Evolutionary conservation across 2,888 invertebrate genomes (phyloP), one percentile per base, ranked within the genome.

Genomic region (Tridacna crocea): DNA sequence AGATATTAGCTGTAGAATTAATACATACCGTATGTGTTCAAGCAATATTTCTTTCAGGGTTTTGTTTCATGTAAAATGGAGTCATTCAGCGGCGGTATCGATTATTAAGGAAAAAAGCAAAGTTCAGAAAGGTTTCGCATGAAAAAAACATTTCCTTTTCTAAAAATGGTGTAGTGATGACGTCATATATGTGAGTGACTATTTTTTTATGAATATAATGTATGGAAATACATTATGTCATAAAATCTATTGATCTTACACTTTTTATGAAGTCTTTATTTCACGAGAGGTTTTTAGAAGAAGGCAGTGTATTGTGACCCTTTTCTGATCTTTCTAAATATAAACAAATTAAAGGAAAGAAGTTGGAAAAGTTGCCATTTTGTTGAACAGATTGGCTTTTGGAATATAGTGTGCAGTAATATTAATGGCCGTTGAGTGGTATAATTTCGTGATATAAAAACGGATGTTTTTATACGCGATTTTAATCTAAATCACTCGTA

Each of bases 31-130:
- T 46, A 47, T 82, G 82, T 82, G 82, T 82, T 82, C 82, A 75
- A 72, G 63, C 48, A 36, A 58, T 55, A 47, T 68, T 63, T 48
- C 47, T 72, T 75, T 78, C 82, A 82, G 82, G 78, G 78, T 81
- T 68, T 27, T 13, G 24, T 51, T 68, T 48, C 51, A 70, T 70
- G 70, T 70, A 24, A 22, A 66, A 24, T 13, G n/a, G 36, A 36
- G 36, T 36, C 36, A 8, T 36, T 36, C 17, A 19, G 17, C 4
- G 1, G 17, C 4, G 17, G 19, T n/a, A n/a, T 10, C 58, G n/a
- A 58, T 58, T 58, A 10, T 58, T n/a, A 10, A 2, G 2, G 17
- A n/a, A 17, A 19, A 19, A 19, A 58, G 10, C 58, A 58, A 58
- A n/a, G 58, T 58, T 10, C 2, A 10, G 10, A 10, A 58, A 58